Percentiles rank a stretch among this genome's conserved stretches.
These are phyloP conservation scores for Torymus aiolomorphi DNA, from an alignment of 2,888 invertebrate species.

Conservation along the genomic window DNA sequence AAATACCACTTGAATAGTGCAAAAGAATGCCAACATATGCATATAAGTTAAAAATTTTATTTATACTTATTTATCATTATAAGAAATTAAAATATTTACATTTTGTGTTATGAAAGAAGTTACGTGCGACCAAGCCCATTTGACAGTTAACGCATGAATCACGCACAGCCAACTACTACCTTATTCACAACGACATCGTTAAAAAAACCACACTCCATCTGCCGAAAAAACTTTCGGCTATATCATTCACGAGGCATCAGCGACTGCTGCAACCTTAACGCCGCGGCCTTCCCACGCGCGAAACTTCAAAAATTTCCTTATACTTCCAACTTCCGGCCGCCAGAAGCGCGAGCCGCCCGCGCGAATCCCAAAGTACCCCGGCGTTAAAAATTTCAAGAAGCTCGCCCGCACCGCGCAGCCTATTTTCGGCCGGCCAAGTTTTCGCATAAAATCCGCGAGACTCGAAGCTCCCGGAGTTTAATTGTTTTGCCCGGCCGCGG, in stretches of 20 bases:
- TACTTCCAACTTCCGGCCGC: slow-evolving; percentile 34
- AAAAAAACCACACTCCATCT: background rate
- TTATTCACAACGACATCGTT: too few species aligned
- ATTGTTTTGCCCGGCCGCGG: slow-evolving; percentile 34
- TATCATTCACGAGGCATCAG: slow-evolving; percentile 28
- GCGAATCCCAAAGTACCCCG: slow-evolving; percentile 32
- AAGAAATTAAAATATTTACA: too few species aligned
- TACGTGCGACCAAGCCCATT: too few species aligned
- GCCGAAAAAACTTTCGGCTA: background rate
- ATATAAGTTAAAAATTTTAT: too few species aligned
- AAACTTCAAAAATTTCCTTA: slow-evolving; percentile 26
- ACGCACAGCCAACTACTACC: too few species aligned
- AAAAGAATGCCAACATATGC: too few species aligned
- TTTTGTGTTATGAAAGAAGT: too few species aligned
- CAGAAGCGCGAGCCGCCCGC: background rate
- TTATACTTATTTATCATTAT: too few species aligned
- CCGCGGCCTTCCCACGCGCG: too few species aligned
- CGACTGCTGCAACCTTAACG: slow-evolving; percentile 3
- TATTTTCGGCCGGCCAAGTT: slow-evolving; percentile 36
- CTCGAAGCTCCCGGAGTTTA: slow-evolving; percentile 20
- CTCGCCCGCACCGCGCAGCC: slow-evolving; percentile 29
- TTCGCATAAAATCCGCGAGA: slow-evolving; percentile 44
- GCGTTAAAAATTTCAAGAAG: slow-evolving; percentile 49
- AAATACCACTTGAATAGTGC: too few species aligned
- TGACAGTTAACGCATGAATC: too few species aligned